These are phyloP conservation scores for Cephus spinipes DNA, from an alignment of 2,888 invertebrate species.

Conservation along the genomic window DNA sequence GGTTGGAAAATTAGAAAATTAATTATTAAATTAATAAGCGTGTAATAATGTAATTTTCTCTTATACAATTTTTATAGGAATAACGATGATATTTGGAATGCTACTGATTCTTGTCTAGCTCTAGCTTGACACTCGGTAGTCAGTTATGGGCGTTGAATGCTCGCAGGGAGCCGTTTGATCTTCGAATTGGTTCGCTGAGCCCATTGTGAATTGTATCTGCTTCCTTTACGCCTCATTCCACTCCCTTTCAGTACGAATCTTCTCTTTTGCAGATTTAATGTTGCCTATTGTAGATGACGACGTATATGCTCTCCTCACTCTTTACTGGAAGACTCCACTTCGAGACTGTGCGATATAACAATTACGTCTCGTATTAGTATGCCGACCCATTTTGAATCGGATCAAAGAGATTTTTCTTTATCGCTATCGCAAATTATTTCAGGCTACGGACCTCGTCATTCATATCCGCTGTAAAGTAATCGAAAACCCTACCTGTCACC, in stretches of 20 bases:
- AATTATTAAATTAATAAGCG: not conserved
- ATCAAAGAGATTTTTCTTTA: slow-evolving; percentile 25
- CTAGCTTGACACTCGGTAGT: slow-evolving; percentile 42
- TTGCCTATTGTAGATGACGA: slow-evolving; percentile 54
- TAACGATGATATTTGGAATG: not conserved
- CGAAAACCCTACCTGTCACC: not conserved
- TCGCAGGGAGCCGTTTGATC: slow-evolving; percentile 59
- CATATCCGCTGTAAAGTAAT: not conserved
- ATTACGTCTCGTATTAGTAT: slow-evolving; percentile 52
- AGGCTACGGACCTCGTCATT: not conserved
- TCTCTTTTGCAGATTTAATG: slow-evolving; percentile 60
- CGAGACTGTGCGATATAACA: slow-evolving; percentile 47
- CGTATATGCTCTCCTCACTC: slow-evolving; percentile 52
- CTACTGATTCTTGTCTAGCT: slow-evolving; percentile 13
- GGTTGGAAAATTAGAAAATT: not conserved
- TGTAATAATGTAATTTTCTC: not conserved
- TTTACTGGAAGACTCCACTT: slow-evolving; percentile 21
- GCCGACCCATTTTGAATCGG: slow-evolving; percentile 27
- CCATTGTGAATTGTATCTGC: slow-evolving; percentile 64
- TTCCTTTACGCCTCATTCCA: slow-evolving; percentile 50
- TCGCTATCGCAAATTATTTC: not conserved
- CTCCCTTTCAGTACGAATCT: slow-evolving; percentile 24
- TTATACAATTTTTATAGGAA: not conserved
- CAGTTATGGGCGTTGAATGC: slow-evolving; percentile 54
- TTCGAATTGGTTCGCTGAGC: slow-evolving; percentile 62